Base-by-base conservation (phyloP, 2,113 vertebrate species). In the Zingel zingel region DNA sequence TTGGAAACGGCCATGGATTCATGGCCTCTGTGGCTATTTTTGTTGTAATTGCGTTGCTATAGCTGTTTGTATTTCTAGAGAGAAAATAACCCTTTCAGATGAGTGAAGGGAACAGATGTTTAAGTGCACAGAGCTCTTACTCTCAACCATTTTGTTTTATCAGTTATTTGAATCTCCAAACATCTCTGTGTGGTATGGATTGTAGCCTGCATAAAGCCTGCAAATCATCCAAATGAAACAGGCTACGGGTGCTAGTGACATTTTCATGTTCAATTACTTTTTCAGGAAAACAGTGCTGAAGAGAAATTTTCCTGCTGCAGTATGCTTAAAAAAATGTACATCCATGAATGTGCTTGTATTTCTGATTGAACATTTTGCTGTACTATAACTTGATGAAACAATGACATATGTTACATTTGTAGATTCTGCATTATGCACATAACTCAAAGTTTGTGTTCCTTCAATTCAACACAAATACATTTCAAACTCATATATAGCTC, bases 331-430 rank as follows among this genome's bases (percentile, higher is more conserved):
- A 36, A 75, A 80, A 66, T 72, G 53, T 81, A 71, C 78, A 74
- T 83, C 67, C 39, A 79, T 57, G n/a, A 83, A 74, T 93, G 85
- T 90, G 86, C 86, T 85, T 84, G 75, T 79, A 66, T 68, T 47
- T 81, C 43, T 19, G 58, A 77, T 53, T 73, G 61, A 87, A 72
- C 53, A 50, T 61, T 81, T 82, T 67, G 69, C 54, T 47, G 18
- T 61, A 75, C 64, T 47, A 69, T 43, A 65, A 73, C 63, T 61
- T 75, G 25, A 86, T 76, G 71, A 90, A 85, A 81, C 78, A 74
- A 84, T 69, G 71, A 71, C 54, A 74, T 81, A 83, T 59, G 73
- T 90, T 86, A 87, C 79, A 86, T 84, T 33, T 88, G 65, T 51
- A 74, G 72, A 45, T 71, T 82, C 67, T 81, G 84, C 77, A 84